Conservation (phyloP, 2,113 vertebrate genomes). For the Rutilus rutilus region DNA sequence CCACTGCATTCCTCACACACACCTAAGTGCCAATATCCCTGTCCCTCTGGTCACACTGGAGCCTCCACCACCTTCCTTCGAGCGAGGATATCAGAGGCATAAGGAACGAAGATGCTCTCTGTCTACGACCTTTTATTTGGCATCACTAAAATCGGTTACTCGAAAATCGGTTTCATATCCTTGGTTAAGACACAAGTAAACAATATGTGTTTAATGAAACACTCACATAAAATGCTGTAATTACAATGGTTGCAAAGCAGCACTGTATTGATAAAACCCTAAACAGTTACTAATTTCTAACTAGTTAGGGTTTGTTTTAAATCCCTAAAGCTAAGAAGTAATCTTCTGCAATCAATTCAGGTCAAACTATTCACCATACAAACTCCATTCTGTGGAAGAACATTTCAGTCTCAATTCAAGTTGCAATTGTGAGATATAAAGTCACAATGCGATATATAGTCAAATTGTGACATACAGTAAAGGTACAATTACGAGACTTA, state of each 20-base stretch:
- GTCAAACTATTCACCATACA: neutral
- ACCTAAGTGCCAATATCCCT: conserved; percentile 57
- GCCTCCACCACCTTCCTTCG: conserved; percentile 64
- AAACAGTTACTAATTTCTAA: neutral
- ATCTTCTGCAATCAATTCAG: neutral
- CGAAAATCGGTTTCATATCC: neutral
- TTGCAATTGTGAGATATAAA: neutral
- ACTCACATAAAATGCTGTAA: conserved; percentile 36
- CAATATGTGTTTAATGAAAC: conserved; percentile 34
- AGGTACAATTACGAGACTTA: neutral
- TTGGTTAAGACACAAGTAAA: conserved; percentile 17
- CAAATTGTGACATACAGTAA: neutral
- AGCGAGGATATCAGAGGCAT: conserved; percentile 52
- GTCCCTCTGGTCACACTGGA: conserved; percentile 56
- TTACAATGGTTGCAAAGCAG: conserved; percentile 4
- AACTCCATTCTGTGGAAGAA: neutral
- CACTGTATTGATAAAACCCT: neutral
- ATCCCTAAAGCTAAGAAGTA: neutral
- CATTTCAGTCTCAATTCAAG: neutral
- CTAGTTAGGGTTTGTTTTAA: neutral
- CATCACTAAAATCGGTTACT: conserved; percentile 46
- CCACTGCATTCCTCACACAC: conserved; percentile 64
- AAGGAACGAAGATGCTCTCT: conserved; percentile 35
- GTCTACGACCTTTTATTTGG: conserved; percentile 19
- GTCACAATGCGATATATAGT: neutral